A percentile compares a stretch with the other conserved stretches of the same genome.
These are phyloP conservation scores for Luscinia megarhynchos DNA, from an alignment of 2,797 vertebrate species.

Conservation along the genomic window DNA sequence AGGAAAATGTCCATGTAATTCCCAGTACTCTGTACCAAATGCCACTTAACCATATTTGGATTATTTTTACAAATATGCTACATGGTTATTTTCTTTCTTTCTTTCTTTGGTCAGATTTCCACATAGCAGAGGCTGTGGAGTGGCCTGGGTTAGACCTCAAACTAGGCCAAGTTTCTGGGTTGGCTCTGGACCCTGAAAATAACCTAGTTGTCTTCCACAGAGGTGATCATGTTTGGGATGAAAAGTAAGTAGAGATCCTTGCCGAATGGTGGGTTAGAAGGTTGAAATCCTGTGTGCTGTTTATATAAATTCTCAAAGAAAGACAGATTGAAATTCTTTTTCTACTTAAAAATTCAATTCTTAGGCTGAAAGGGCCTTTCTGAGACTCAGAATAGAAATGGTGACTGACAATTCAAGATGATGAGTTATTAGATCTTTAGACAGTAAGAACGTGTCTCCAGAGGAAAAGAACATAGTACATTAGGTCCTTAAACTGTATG, in stretches of 20 bases:
- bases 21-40: not conserved
- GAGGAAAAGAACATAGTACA: not conserved
- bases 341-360: not conserved
- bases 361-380: not conserved
- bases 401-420: not conserved
- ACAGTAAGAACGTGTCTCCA: not conserved
- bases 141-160: constrained; percentile 88
- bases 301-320: not conserved
- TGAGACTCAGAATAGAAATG: not conserved
- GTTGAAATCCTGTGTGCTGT: not conserved
- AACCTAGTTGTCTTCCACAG: constrained; percentile 95
- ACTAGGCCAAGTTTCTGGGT: constrained; percentile 93
- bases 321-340: not conserved
- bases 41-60: not conserved
- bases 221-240: constrained; percentile 91
- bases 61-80: not conserved
- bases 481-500: not conserved
- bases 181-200: constrained; percentile 88
- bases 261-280: rapidly evolving
- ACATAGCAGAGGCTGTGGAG: constrained; percentile 84
- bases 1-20: not conserved
- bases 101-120: constrained; percentile 80
- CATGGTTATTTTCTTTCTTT: not conserved
- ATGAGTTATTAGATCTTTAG: not conserved
- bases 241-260: constrained; percentile 81